Evolutionary conservation across 2,888 invertebrate species (phyloP).

Genomic region (Camptogramma bilineatum): DNA sequence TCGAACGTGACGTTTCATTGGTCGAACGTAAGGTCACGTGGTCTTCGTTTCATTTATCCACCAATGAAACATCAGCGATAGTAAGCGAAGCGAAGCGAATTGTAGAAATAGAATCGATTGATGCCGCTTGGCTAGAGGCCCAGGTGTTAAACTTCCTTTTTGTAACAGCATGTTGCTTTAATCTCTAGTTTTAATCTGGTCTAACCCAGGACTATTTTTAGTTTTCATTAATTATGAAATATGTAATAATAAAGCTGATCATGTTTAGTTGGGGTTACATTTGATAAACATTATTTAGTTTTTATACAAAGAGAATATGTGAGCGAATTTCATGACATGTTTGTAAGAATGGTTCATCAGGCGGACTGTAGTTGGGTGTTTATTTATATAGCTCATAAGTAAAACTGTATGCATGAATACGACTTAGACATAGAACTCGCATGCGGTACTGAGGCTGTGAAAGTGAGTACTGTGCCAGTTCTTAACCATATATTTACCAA

Average conservation of each 20-base stretch:
- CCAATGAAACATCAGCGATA: too few relatives aligned
- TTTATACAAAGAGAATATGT: slow-evolving; percentile 44
- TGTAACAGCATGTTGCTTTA: too few relatives aligned
- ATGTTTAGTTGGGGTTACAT: slow-evolving; percentile 26
- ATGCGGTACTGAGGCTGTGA: slow-evolving; percentile 64
- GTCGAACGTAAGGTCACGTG: too few relatives aligned
- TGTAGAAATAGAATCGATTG: too few relatives aligned
- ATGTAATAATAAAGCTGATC: slow-evolving; percentile 6
- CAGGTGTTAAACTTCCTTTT: too few relatives aligned
- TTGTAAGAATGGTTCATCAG: slow-evolving; percentile 36
- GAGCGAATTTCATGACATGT: slow-evolving; percentile 70
- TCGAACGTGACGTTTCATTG: too few relatives aligned
- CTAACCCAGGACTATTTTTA: too few relatives aligned
- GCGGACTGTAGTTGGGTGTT: slow-evolving; percentile 28
- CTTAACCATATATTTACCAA: slow-evolving; percentile 54
- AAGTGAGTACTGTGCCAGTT: slow-evolving; percentile 56
- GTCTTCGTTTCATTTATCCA: too few relatives aligned
- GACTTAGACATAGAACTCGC: slow-evolving; percentile 42
- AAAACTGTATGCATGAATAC: slow-evolving; percentile 30
- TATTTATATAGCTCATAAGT: slow-evolving; percentile 36
- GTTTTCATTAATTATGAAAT: too few relatives aligned
- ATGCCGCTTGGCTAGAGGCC: too few relatives aligned
- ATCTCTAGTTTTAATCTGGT: too few relatives aligned
- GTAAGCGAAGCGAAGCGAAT: too few relatives aligned
- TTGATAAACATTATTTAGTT: slow-evolving; percentile 27